Evolutionary conservation across 2,888 invertebrate species (phyloP).

Genomic region (Lasioglossum marginatum): DNA sequence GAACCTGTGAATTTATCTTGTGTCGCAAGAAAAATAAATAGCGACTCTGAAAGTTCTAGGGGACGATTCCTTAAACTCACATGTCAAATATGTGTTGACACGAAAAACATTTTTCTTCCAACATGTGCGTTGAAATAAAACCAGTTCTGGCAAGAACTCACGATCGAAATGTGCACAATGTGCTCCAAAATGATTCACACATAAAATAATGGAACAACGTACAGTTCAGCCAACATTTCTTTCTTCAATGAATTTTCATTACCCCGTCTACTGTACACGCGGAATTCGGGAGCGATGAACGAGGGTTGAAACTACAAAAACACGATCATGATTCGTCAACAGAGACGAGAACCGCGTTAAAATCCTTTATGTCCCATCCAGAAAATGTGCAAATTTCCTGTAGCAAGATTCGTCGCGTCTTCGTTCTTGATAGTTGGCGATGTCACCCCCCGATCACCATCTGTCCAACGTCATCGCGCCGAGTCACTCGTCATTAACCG

Average conservation of each 20-base stretch:
- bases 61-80: background rate
- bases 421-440: background rate
- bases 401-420: background rate
- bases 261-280: background rate
- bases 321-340: background rate
- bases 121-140: background rate
- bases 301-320: background rate
- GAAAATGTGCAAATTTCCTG: conserved; percentile 2
- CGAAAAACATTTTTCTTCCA: background rate
- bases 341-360: background rate
- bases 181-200: background rate
- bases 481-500: conserved; percentile 34
- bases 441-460: conserved; percentile 22
- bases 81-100: too few species aligned
- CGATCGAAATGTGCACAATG: too few species aligned
- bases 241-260: too few species aligned
- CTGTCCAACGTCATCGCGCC: conserved; percentile 27
- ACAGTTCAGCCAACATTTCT: background rate
- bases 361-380: background rate
- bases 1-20: background rate
- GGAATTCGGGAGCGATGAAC: background rate
- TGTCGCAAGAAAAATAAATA: background rate
- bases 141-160: too few species aligned
- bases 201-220: background rate
- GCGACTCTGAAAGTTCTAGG: background rate